phyloP scores from a whole-genome alignment of 2,113 vertebrate species.

The Damaliscus lunatus region DNA sequence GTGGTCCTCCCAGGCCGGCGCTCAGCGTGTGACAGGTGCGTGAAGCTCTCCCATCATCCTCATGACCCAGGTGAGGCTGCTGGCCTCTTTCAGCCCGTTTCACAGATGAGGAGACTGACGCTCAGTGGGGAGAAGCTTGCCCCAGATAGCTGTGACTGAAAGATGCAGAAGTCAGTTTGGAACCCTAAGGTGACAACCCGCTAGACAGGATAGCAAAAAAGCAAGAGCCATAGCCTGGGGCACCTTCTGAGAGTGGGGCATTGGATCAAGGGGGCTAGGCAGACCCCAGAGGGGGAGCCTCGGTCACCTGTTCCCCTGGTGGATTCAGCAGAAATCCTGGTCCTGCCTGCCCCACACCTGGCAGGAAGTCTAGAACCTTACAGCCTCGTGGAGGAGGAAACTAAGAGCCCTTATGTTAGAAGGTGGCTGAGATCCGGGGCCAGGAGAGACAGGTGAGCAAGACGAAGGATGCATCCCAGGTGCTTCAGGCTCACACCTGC shows the following conservation, averaged over 20 bases:
- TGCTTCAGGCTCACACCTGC: background rate
- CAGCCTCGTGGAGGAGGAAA: fast-evolving
- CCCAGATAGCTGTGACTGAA: background rate
- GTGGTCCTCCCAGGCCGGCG: fast-evolving
- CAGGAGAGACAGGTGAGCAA: too few relatives aligned
- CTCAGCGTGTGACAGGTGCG: background rate
- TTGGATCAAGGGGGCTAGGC: background rate
- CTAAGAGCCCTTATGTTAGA: background rate
- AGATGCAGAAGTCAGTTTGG: background rate
- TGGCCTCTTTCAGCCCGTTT: background rate
- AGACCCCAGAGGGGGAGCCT: background rate
- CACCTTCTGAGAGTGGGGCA: background rate
- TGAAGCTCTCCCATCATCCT: background rate
- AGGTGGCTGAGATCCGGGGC: background rate
- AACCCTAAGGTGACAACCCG: too few relatives aligned
- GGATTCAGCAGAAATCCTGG: background rate
- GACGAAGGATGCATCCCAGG: background rate
- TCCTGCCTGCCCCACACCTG: background rate
- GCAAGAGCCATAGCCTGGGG: background rate
- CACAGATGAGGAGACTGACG: background rate
- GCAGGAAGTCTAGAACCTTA: background rate
- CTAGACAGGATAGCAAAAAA: too few relatives aligned
- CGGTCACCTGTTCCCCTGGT: fast-evolving
- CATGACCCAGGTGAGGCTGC: background rate
- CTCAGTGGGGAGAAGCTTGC: background rate